phyloP scores from a whole-genome alignment of 2,888 invertebrate species.

The Acanthococcus lagerstroemiae region DNA sequence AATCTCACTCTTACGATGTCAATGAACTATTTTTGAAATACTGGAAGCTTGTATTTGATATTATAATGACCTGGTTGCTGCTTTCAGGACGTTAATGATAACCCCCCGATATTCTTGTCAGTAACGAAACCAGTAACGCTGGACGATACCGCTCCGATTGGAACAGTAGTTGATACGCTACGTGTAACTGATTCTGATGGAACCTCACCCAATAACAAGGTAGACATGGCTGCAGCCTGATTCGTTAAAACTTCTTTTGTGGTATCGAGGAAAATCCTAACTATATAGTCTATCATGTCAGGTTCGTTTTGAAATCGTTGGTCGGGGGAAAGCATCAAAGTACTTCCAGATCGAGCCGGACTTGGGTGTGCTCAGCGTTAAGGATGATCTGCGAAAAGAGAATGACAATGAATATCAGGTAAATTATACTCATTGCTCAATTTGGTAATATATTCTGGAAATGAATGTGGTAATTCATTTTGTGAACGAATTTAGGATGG shows the following conservation, averaged over 20 bases:
- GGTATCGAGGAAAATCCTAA: too few relatives aligned
- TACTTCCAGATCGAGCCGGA: slow-evolving; percentile 83
- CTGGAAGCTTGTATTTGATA: too few relatives aligned
- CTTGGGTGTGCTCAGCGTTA: slow-evolving; percentile 65
- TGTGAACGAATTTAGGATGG: too few relatives aligned
- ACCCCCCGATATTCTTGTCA: slow-evolving; percentile 74
- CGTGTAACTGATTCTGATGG: slow-evolving; percentile 75
- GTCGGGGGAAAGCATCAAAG: slow-evolving; percentile 67
- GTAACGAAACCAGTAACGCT: slow-evolving; percentile 72
- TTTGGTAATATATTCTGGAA: neutral
- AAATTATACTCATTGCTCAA: slow-evolving; percentile 33
- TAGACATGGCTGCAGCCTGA: slow-evolving; percentile 39
- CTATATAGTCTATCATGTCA: slow-evolving; percentile 25
- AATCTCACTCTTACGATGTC: slow-evolving; percentile 32
- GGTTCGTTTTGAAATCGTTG: slow-evolving; percentile 64
- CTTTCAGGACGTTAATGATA: slow-evolving; percentile 82
- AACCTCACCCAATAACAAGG: slow-evolving; percentile 71
- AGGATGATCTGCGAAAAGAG: slow-evolving; percentile 75
- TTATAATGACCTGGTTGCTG: too few relatives aligned
- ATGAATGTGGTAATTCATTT: too few relatives aligned
- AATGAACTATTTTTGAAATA: too few relatives aligned
- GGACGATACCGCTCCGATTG: slow-evolving; percentile 72
- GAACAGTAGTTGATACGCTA: slow-evolving; percentile 66
- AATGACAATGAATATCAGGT: slow-evolving; percentile 79
- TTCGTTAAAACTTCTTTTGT: too few relatives aligned